Evolutionary conservation across 37 sponge, comb jelly and placozoan species (phyloP), one percentile per base, ranked within the genome.

Genomic region (Cliona cf. orientalis): DNA sequence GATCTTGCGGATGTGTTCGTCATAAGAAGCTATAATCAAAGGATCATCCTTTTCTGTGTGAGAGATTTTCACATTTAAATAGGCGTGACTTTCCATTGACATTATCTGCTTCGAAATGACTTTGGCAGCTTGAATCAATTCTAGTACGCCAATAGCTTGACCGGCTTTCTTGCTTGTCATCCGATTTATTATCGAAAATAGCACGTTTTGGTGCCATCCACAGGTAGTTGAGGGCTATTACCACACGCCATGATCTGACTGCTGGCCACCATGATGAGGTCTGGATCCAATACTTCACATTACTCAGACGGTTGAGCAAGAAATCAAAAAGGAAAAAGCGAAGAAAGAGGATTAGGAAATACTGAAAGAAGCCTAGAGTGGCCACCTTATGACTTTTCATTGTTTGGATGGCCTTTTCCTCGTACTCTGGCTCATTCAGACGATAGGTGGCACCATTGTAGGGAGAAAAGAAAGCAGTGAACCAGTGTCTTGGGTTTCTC

Each of bases 371-470:
- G 42, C 73, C 72, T 23, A 76, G 85, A n/a, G 92, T 95, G 4
- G 60, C 79, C 42, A 60, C 58, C 7, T 82, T 42, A 45, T 95
- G 95, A 9, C 57, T 69, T 2, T 85, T 46, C 85, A 95, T 76
- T 0, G 83, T 95, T 3, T 66, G 65, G 17, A 95, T 53, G 43
- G 92, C 82, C 42, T 79, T 29, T 2, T 49, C 60, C 40, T 75
- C 41, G 32, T 88, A 41, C 7, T 56, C 37, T 5, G 78, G 71
- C 33, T 91, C 89, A 66, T 91, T 95, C 58, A 95, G 86, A 9
- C 95, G 81, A 41, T 81, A 95, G 2, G 71, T 85, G 31, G 89
- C 81, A 23, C 75, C 86, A 62, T 85, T 95, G 76, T 86, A 95
- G 4, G 95, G 95, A 6, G 95, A 65, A 41, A 88, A 82, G 39